A percentile compares a stretch with the other conserved stretches of the same genome.
These are phyloP conservation scores for Drosophila malerkotliana DNA, from an alignment of 1,140 invertebrate genomes.

Conservation along the genomic window DNA sequence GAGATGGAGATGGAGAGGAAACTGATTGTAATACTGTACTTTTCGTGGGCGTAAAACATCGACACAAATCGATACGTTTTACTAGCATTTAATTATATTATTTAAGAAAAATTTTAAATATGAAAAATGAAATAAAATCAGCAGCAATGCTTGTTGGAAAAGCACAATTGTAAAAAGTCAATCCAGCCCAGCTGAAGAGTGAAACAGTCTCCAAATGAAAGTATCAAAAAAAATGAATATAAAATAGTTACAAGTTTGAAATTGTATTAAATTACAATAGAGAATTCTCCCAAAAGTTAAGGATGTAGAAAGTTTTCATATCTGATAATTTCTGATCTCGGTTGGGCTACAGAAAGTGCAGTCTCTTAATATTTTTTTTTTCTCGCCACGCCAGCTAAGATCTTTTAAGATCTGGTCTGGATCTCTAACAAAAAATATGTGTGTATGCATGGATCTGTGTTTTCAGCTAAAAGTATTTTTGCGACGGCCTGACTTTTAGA, in stretches of 20 bases:
- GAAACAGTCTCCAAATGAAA: conserved; percentile 34
- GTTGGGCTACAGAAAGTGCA: conserved; percentile 24
- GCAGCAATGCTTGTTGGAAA: conserved; percentile 42
- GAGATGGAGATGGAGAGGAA: conserved; percentile 6
- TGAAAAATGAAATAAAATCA: conserved; percentile 51
- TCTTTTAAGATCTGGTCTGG: conserved; percentile 25
- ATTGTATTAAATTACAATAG: conserved; percentile 18
- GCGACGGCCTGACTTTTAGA: conserved; percentile 16
- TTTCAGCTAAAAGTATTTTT: conserved; percentile 13
- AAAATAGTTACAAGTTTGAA: conserved; percentile 16
- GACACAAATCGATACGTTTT: conserved; percentile 56
- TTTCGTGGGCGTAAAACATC: conserved; percentile 67
- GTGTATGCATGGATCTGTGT: conserved; percentile 5
- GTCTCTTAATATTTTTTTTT: not conserved
- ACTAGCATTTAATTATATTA: conserved; percentile 63
- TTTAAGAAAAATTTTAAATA: conserved; percentile 61
- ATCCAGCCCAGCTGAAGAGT: conserved; percentile 39
- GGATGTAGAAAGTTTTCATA: conserved; percentile 14
- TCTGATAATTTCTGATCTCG: conserved; percentile 29
- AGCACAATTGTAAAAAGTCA: conserved; percentile 58
- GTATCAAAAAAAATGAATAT: conserved; percentile 3
- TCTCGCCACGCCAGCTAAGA: conserved; percentile 6
- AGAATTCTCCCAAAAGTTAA: conserved; percentile 14
- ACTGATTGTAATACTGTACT: conserved; percentile 56
- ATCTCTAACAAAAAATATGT: not conserved